Base-by-base conservation (phyloP, 1,140 invertebrate species). In the Anagrus nilaparvatae region DNA sequence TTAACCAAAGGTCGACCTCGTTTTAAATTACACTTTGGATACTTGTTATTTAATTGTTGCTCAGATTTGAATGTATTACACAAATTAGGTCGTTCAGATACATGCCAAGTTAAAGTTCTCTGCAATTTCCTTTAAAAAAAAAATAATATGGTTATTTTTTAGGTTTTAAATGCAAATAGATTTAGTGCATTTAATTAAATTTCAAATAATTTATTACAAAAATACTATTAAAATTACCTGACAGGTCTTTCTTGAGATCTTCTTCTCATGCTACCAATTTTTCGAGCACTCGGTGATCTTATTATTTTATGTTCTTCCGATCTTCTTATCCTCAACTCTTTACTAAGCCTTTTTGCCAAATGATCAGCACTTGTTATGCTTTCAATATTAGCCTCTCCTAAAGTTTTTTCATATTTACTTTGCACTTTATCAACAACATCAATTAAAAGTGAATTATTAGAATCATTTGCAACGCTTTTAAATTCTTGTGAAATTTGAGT, bases 211-310 rank as follows among this genome's bases (percentile, higher is more conserved):
- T n/a, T n/a, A n/a, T n/a, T n/a, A 34, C 18, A 6, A 30, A 32
- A 14, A 43, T 20, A 29, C 18, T 6, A 34, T 28, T n/a, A n/a
- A n/a, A 24, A 35, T 50, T 54, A 64, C 61, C 58, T 53, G n/a
- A 50, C 34, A 16, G 49, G 35, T 48, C 57, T 66, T 43, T 81
- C 78, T 52, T 71, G 70, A 0, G 81, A 84, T 34, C 81, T 61
- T 27, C 82, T 69, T 54, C 81, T 64, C 32, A 86, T 74, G 17
- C 67, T 78, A 17, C 82, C 82, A 44, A 87, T 87, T 71, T 83
- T 85, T 24, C 83, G 69, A 17, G 82, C 82, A 58, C 82, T 85
- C 2, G 83, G 84, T 3, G 83, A 86, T 51, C 83, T 65, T 48
- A 85, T 83, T 13, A 85, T 74, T 59, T 79, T 78, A 21, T 77